Evolutionary conservation across 2,797 vertebrate species (phyloP), one percentile per base, ranked within the genome.

Genomic region (Rhinoraja longicauda): DNA sequence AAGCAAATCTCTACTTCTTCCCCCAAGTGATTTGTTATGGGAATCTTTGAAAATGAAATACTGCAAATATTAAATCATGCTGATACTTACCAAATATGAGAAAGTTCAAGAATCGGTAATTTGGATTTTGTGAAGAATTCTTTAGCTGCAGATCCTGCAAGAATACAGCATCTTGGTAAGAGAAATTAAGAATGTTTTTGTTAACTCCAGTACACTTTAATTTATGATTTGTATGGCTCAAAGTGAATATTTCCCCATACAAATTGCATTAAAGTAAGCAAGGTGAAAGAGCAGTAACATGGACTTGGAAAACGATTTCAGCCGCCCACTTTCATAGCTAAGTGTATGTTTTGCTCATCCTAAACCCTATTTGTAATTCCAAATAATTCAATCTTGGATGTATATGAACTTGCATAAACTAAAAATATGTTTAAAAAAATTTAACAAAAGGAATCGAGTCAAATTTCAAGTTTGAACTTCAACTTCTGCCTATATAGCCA

Each of bases 91-190:
- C 99, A 99, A 97, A 99, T 99, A 95, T 99, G 99, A 94, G 99
- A 99, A 96, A 99, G 96, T 96, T 99, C 99, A 96, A 99, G 98
- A 97, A 99, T 99, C 73, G 99, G 99, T 94, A 99, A 97, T 95
- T 99, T 99, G 93, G 99, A 99, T 96, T 99, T 99, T 94, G 99
- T 99, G 96, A 99, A 99, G 97, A 99, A 99, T 95, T 99, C 99
- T 97, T 99, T 99, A 94, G 99, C 99, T 94, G 98, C 98, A 95
- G 99, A 99, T 94, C 99, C 99, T 99, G 95, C 93, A 97, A 97
- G 73, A 36, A 86, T 19, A 93, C 12, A 39, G 64, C 26, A 75
- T 67, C 45, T 70, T 88, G 90, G 59, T 29, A 81, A 93, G 26
- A 77, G 26, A 93, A 36, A 39, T 45, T 72, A 45, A 45, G 70